Percentiles rank a stretch among this genome's conserved stretches.
These are phyloP conservation scores for Eptesicus fuscus DNA, from an alignment of 2,113 vertebrate genomes.

Conservation along the genomic window DNA sequence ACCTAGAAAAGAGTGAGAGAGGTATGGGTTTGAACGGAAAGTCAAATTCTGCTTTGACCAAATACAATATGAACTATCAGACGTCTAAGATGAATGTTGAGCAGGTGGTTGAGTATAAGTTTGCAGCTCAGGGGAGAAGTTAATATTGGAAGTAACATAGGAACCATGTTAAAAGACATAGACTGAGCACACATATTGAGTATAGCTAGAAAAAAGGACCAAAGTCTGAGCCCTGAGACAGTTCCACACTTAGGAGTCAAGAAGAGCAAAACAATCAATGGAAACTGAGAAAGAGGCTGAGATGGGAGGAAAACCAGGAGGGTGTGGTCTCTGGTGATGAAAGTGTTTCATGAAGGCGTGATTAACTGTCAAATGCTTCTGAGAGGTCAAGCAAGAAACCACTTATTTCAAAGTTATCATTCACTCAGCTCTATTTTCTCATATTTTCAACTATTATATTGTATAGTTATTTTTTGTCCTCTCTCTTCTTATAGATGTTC, in stretches of 20 bases:
- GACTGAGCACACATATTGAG: neutral
- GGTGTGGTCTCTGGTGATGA: constrained; percentile 56
- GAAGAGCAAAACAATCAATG: neutral
- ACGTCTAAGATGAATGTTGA: neutral
- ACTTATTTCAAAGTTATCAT: neutral
- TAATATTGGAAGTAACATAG: neutral
- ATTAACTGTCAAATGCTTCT: constrained; percentile 44
- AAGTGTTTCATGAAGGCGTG: constrained; percentile 54
- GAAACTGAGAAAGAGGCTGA: constrained; percentile 41
- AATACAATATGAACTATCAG: neutral
- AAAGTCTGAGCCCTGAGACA: neutral
- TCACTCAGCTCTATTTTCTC: neutral
- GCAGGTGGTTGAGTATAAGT: neutral
- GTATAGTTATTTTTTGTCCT: neutral
- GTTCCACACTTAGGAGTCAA: neutral
- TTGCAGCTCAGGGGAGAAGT: neutral
- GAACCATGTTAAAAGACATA: neutral
- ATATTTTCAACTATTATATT: neutral
- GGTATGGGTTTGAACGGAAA: neutral
- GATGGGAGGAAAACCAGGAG: constrained; percentile 23
- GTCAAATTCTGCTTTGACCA: neutral
- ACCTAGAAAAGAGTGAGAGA: neutral
- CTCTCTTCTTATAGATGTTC: neutral
- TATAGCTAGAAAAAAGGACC: neutral
- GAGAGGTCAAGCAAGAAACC: neutral